Percentiles rank a stretch among this genome's conserved stretches.
Conservation (phyloP, 2,888 invertebrate species). For the Athrips mouffetella region DNA sequence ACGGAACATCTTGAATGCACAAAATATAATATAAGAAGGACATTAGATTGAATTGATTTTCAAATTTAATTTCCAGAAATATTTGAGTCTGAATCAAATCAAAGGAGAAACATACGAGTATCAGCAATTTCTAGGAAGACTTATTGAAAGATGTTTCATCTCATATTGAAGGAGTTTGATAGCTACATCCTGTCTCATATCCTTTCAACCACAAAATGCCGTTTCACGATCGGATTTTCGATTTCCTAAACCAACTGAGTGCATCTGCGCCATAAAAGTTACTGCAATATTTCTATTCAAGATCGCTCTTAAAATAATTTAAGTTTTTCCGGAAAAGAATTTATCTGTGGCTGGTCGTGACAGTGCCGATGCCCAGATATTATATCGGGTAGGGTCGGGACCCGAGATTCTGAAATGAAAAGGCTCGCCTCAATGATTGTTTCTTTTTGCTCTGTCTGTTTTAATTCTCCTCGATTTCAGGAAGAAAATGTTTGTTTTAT, state of each 20-base stretch:
- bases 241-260: background rate
- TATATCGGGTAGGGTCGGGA: constrained; percentile 10
- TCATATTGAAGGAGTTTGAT: background rate
- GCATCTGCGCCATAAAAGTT: constrained; percentile 1
- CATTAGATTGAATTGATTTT: no score
- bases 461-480: constrained; percentile 9
- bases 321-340: constrained; percentile 16
- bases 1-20: no score
- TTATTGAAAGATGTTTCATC: background rate
- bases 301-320: constrained; percentile 13
- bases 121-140: no score
- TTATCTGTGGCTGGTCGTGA: constrained; percentile 18
- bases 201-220: background rate
- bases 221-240: background rate
- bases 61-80: background rate
- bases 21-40: no score
- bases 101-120: background rate
- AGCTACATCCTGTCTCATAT: background rate
- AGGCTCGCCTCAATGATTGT: constrained; percentile 7
- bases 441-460: constrained; percentile 14
- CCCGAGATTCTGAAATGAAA: no score
- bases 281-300: constrained; percentile 12
- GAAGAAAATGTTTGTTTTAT: background rate
- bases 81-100: background rate
- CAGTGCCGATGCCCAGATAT: constrained; percentile 14